phyloP scores from a whole-genome alignment of 1,140 invertebrate genomes.

The Mizuhopecten yessoensis region DNA sequence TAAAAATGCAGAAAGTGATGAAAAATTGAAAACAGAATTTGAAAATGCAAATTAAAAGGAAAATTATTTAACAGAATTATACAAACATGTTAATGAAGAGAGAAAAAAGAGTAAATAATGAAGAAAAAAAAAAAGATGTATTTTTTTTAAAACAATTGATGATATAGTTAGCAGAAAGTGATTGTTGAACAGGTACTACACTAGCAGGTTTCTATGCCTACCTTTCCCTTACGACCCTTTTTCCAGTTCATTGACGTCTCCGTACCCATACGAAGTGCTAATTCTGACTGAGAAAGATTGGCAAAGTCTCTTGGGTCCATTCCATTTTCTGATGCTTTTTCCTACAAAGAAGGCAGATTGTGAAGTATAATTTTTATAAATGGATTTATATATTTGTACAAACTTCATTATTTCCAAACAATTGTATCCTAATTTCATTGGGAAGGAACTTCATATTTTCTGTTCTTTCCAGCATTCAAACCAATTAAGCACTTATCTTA shows the following conservation, averaged over 20 bases:
- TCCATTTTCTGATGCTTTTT: slow-evolving; percentile 76
- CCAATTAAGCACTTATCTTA: no score
- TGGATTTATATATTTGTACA: background rate
- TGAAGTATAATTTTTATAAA: background rate
- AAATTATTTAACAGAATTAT: no score
- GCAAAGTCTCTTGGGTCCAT: slow-evolving; percentile 74
- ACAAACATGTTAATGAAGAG: no score
- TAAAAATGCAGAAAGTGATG: no score
- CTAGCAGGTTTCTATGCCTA: slow-evolving; percentile 48
- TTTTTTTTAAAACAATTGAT: background rate
- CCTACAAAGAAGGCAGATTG: slow-evolving; percentile 59
- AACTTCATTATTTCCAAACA: background rate
- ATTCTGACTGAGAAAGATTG: slow-evolving; percentile 80
- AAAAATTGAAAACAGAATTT: no score
- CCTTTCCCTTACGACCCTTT: slow-evolving; percentile 72
- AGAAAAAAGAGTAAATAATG: background rate
- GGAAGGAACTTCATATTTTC: no score
- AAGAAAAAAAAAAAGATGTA: background rate
- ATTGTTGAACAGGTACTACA: background rate
- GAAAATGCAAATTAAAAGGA: no score
- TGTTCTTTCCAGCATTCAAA: no score
- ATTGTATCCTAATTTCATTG: background rate
- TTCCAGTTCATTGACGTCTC: slow-evolving; percentile 74
- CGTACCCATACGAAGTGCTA: slow-evolving; percentile 76
- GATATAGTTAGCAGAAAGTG: background rate